Evolutionary conservation across 2,797 vertebrate genomes (phyloP), one percentile per base, ranked within the genome.

Genomic region (Hemitrygon akajei): DNA sequence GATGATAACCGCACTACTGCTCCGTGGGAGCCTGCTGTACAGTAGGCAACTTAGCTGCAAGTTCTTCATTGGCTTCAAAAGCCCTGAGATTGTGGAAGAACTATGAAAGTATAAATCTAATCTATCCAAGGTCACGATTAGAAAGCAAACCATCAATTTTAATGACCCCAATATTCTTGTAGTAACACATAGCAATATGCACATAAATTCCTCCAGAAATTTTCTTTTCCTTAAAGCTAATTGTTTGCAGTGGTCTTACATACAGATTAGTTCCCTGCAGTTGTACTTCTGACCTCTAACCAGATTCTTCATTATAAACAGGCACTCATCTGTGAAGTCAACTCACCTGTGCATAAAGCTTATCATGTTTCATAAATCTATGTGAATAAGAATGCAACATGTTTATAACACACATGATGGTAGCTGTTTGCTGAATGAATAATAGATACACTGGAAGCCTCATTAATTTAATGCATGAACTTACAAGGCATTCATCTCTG

Each of bases 381-480:
- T 87, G 60, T 63, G 84, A 63, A 58, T 22, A 56, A 30, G 69
- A 75, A 56, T 3, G 12, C 56, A 71, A 47, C 37, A 25, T 75
- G 69, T 75, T 9, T 30, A 75, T 7, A 27, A 1, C 34, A 91
- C 89, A 91, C 11, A 75, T 47, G 40, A 71, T 66, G 40, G 40
- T 56, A 75, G 91, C 91, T 93, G 40, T 56, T 37, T 76, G 40
- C 69, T 56, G 91, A 76, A 30, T n/a, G 40, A n/a, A 93, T 93
- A 75, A 58, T 66, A 91, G 66, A 91, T 73, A 66, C 73, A 73
- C 11, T 56, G 71, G 40, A 93, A 93, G 37, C 73, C 71, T 93
- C 71, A n/a, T n/a, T 93, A 71, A 93, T 93, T 73, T 93, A 71
- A 76, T 56, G 40, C 27, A 75, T 92, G 47, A 76, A 92, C 25